Evolutionary conservation across 2,888 invertebrate genomes (phyloP).

Genomic region (Meiosimyza decipiens): DNA sequence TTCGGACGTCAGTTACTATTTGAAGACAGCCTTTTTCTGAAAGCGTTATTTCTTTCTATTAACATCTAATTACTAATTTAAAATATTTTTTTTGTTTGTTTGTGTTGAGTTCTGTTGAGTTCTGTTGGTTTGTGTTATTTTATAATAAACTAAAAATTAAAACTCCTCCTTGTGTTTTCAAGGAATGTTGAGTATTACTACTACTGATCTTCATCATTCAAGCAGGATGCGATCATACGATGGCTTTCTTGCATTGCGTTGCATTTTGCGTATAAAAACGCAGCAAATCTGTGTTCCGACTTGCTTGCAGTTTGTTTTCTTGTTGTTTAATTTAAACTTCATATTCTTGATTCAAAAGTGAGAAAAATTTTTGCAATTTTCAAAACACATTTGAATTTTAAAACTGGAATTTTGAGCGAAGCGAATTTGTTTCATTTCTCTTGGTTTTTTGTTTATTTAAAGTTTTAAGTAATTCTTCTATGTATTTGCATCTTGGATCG

Average conservation of each 20-base stretch:
- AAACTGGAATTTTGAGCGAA: constrained; percentile 39
- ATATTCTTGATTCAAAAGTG: constrained; percentile 19
- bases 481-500: constrained; percentile 16
- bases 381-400: constrained; percentile 33
- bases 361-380: constrained; percentile 22
- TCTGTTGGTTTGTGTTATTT: constrained; percentile 4
- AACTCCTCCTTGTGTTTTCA: constrained; percentile 18
- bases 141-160: constrained; percentile 28
- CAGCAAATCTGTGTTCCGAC: neutral
- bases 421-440: constrained; percentile 39
- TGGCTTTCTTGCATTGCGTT: constrained; percentile 30
- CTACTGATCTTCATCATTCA: neutral
- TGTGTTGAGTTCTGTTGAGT: neutral
- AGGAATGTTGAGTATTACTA: neutral
- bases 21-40: neutral
- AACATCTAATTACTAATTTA: neutral
- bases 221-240: constrained; percentile 30
- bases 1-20: neutral
- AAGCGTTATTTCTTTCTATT: neutral
- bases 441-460: constrained; percentile 26
- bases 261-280: neutral
- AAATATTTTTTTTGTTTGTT: constrained; percentile 9
- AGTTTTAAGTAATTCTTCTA: constrained; percentile 9
- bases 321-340: neutral
- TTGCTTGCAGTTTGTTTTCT: constrained; percentile 5